Conservation (phyloP, 2,113 vertebrate species). For the Dendrocopos noguchii region DNA sequence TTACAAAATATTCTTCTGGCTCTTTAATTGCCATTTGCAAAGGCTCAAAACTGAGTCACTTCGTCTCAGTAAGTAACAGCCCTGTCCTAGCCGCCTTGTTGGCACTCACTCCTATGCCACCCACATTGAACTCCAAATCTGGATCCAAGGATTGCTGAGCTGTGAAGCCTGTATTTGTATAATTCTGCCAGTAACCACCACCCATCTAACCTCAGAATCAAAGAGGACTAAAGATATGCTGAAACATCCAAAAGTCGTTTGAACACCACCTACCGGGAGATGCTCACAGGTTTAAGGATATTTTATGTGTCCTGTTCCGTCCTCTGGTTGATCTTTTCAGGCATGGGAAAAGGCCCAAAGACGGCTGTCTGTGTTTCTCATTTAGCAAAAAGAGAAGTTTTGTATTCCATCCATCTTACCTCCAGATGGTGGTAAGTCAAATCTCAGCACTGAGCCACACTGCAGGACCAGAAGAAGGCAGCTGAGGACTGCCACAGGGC, state of each 20-base stretch:
- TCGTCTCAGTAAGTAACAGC: constrained; percentile 75
- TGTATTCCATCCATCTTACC: background rate
- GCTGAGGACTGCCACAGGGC: background rate
- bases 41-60: constrained; percentile 66
- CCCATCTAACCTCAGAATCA: constrained; percentile 82
- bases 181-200: constrained; percentile 80
- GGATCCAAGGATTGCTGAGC: constrained; percentile 78
- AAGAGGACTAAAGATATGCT: constrained; percentile 78
- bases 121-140: constrained; percentile 81
- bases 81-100: constrained; percentile 71
- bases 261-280: constrained; percentile 34
- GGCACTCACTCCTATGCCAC: constrained; percentile 78
- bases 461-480: background rate
- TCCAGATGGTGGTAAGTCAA: background rate
- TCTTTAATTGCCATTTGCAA: constrained; percentile 71
- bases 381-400: background rate
- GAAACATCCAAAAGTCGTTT: constrained; percentile 52
- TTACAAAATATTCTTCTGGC: constrained; percentile 53
- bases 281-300: background rate
- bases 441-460: background rate
- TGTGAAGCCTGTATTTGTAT: constrained; percentile 78
- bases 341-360: background rate
- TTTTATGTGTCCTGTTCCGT: background rate
- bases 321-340: background rate
- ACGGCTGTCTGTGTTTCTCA: background rate